Evolutionary conservation across 2,797 vertebrate genomes (phyloP).

Genomic region (Hoplostethus atlanticus): DNA sequence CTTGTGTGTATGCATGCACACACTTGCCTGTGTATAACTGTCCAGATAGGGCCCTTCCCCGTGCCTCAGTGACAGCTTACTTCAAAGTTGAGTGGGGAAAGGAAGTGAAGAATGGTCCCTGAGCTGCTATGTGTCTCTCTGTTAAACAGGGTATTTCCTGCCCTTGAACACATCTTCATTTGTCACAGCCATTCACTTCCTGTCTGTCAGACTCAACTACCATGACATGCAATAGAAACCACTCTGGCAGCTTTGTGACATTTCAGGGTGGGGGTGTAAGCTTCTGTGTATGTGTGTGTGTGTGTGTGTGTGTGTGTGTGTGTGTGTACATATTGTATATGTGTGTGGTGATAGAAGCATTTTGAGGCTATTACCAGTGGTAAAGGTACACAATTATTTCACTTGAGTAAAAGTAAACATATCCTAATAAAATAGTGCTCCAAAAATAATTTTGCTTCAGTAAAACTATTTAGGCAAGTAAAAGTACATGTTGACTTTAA

Average conservation of each 20-base stretch:
- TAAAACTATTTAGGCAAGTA: too few relatives aligned
- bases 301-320: neutral
- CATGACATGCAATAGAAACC: neutral
- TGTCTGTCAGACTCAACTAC: slow-evolving; percentile 18
- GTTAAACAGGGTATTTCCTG: slow-evolving; percentile 34
- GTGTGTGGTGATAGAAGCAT: too few relatives aligned
- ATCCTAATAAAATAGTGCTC: too few relatives aligned
- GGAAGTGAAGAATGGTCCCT: neutral
- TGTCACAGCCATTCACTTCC: slow-evolving; percentile 48
- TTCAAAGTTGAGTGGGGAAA: neutral
- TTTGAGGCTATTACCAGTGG: too few relatives aligned
- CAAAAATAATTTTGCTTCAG: too few relatives aligned
- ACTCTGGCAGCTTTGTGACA: too few relatives aligned
- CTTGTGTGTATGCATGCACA: neutral
- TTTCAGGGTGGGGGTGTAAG: too few relatives aligned
- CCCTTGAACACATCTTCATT: slow-evolving; percentile 18
- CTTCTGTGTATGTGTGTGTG: too few relatives aligned
- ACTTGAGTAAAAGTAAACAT: too few relatives aligned
- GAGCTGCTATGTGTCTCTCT: slow-evolving; percentile 1
- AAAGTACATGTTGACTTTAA: too few relatives aligned
- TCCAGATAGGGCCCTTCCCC: neutral
- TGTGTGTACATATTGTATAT: neutral
- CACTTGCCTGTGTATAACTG: neutral
- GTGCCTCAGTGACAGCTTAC: neutral
- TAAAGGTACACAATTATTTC: too few relatives aligned